Conservation (phyloP, 2,797 vertebrate genomes). For the Coregonus ussuriensis region DNA sequence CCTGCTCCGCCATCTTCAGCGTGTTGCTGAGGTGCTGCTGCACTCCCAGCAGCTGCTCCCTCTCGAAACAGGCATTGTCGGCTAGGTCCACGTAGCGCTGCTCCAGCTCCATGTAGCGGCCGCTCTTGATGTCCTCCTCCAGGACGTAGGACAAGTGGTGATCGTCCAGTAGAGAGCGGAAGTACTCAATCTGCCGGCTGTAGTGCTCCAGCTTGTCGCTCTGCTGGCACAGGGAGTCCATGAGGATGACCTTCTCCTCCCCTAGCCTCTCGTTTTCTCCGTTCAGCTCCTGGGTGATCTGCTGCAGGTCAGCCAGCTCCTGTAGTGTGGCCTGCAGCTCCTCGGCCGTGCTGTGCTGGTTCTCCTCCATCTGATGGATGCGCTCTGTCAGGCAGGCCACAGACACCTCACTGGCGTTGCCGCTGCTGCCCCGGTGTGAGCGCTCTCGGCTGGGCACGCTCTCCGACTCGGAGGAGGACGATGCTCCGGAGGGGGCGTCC, state of each 20-base stretch:
- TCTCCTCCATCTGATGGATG: conserved; percentile 98
- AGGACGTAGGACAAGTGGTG: conserved; percentile 86
- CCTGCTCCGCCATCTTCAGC: conserved; percentile 96
- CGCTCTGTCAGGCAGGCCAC: conserved; percentile 94
- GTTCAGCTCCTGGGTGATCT: conserved; percentile 95
- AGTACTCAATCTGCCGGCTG: conserved; percentile 90
- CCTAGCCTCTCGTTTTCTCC: conserved; percentile 94
- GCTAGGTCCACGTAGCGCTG: conserved; percentile 91
- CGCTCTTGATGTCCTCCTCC: conserved; percentile 94
- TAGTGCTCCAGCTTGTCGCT: conserved; percentile 93
- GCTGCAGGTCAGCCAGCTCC: conserved; percentile 93
- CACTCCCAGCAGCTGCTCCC: conserved; percentile 94
- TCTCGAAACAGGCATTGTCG: conserved; percentile 91
- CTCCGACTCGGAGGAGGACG: conserved; percentile 89
- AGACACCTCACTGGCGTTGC: conserved; percentile 87
- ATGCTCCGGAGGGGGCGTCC: conserved; percentile 87
- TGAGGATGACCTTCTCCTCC: conserved; percentile 93
- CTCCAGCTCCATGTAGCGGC: conserved; percentile 93
- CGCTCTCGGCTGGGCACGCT: conserved; percentile 83
- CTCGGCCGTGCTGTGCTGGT: conserved; percentile 94
- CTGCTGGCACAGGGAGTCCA: conserved; percentile 97
- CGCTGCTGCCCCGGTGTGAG: conserved; percentile 86
- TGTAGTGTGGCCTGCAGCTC: conserved; percentile 96
- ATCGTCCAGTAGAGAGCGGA: conserved; percentile 90
- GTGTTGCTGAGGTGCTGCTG: conserved; percentile 97